Conservation (phyloP, 2,888 invertebrate genomes). For the Clostera curtula region DNA sequence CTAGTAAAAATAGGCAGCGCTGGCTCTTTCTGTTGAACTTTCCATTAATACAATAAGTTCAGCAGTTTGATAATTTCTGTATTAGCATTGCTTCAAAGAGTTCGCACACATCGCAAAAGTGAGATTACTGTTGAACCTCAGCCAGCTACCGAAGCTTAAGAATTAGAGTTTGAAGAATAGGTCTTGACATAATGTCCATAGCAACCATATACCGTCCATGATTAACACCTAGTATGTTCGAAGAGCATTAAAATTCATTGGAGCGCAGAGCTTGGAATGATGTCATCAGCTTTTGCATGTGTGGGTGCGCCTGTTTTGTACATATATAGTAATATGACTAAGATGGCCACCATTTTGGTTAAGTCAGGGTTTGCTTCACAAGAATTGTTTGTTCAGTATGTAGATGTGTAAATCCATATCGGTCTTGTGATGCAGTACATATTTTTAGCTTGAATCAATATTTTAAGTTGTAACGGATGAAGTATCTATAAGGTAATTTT, state of each 20-base stretch:
- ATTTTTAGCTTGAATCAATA: conserved; percentile 15
- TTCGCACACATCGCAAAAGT: too few relatives aligned
- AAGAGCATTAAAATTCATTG: conserved; percentile 55
- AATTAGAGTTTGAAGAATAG: conserved; percentile 21
- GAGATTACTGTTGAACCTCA: too few relatives aligned
- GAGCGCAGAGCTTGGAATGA: conserved; percentile 40
- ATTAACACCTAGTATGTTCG: conserved; percentile 34
- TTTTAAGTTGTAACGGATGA: too few relatives aligned
- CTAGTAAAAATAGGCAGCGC: not conserved
- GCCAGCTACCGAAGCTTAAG: too few relatives aligned
- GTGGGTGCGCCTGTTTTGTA: conserved; percentile 38
- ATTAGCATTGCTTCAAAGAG: too few relatives aligned
- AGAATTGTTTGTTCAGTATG: conserved; percentile 29
- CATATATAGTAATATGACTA: conserved; percentile 65
- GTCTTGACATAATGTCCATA: conserved; percentile 30
- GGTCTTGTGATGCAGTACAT: conserved; percentile 14
- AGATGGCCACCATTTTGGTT: conserved; percentile 47
- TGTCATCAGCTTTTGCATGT: conserved; percentile 49
- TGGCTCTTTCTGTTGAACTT: conserved; percentile 7
- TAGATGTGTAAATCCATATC: conserved; percentile 17
- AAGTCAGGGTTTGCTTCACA: conserved; percentile 42
- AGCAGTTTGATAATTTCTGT: too few relatives aligned
- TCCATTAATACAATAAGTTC: too few relatives aligned
- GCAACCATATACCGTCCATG: conserved; percentile 29
- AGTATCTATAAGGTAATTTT: too few relatives aligned